These are phyloP conservation scores for Dreissena rostriformis DNA, from an alignment of 1,140 invertebrate genomes.

Conservation along the genomic window DNA sequence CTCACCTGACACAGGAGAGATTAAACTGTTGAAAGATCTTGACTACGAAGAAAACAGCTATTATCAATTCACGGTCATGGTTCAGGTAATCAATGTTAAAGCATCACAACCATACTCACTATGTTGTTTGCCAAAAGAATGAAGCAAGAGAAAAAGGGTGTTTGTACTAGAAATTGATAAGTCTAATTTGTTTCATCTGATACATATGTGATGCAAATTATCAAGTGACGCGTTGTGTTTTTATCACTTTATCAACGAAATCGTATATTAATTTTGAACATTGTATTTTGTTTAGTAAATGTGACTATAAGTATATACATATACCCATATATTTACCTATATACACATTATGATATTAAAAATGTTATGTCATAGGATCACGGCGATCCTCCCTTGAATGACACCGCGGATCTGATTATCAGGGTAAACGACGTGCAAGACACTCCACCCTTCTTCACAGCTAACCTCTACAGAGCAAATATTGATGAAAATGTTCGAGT, in stretches of 20 bases:
- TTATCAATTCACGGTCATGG: constrained; percentile 27
- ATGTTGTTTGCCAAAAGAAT: no score
- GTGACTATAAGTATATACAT: background rate
- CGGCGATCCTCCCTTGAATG: background rate
- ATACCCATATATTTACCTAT: no score
- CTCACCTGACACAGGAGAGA: background rate
- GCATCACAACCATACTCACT: no score
- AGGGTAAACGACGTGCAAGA: constrained; percentile 64
- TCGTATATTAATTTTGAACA: no score
- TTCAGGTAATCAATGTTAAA: constrained; percentile 2
- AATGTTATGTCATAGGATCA: constrained; percentile 22
- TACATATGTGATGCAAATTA: no score
- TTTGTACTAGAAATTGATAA: no score
- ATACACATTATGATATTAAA: no score
- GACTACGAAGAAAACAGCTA: constrained; percentile 44
- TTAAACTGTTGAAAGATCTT: background rate
- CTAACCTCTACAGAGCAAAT: constrained; percentile 51
- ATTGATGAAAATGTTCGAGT: constrained; percentile 40
- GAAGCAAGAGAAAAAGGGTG: no score
- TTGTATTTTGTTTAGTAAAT: no score
- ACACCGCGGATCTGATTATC: constrained; percentile 56
- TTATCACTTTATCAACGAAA: no score
- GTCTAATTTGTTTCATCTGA: no score
- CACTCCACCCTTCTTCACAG: constrained; percentile 61
- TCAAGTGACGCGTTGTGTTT: no score